These are phyloP conservation scores for Diadromus collaris DNA, from an alignment of 2,888 invertebrate genomes.

Conservation along the genomic window DNA sequence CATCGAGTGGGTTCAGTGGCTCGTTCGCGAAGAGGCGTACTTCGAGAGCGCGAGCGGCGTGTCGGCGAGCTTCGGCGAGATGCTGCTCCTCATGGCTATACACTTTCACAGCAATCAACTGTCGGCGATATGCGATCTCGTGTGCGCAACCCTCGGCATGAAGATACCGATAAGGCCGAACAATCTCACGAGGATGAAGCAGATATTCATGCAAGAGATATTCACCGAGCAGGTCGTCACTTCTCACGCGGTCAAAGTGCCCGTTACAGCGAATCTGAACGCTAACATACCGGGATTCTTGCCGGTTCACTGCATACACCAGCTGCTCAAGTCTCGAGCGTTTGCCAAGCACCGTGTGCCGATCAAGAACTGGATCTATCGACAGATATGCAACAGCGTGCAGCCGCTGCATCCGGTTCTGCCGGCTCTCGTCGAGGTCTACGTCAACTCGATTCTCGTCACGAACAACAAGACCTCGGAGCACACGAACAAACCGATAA, in stretches of 20 bases:
- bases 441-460: constrained; percentile 94
- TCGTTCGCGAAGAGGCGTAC: constrained; percentile 94
- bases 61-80: constrained; percentile 96
- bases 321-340: constrained; percentile 94
- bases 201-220: constrained; percentile 97
- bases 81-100: constrained; percentile 97
- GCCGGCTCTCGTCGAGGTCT: constrained; percentile 96
- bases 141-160: constrained; percentile 97
- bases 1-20: constrained; percentile 96
- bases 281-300: constrained; percentile 95
- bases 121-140: constrained; percentile 95
- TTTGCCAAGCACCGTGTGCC: constrained; percentile 98
- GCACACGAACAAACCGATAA: constrained; percentile 94
- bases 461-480: constrained; percentile 86
- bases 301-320: constrained; percentile 98
- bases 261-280: constrained; percentile 94
- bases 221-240: constrained; percentile 99
- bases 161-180: constrained; percentile 94
- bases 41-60: constrained; percentile 93
- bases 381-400: constrained; percentile 93
- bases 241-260: constrained; percentile 97
- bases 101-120: constrained; percentile 98
- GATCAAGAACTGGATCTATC: constrained; percentile 98
- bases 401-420: constrained; percentile 97
- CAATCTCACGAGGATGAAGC: constrained; percentile 93